phyloP scores from a whole-genome alignment of 2,797 vertebrate genomes.

The Oryzias sinensis region DNA sequence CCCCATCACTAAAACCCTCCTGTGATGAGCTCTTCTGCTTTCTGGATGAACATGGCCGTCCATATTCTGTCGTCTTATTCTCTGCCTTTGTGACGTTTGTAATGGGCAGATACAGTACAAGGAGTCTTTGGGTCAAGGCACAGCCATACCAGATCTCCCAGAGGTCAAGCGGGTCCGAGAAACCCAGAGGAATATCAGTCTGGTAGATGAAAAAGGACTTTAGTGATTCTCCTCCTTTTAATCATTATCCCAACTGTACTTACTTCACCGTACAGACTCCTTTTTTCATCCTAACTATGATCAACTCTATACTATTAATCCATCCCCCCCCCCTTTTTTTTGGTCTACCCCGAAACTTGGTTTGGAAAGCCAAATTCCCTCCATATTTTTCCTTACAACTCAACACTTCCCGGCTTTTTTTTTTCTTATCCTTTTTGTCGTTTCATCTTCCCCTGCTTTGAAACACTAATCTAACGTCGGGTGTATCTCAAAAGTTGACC shows the following conservation, averaged over 20 bases:
- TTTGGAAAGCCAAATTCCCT: not conserved
- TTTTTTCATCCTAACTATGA: slow-evolving; percentile 32
- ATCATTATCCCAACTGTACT: slow-evolving; percentile 11
- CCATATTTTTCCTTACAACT: not conserved
- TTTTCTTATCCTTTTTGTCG: not conserved
- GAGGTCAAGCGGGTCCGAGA: slow-evolving; percentile 95
- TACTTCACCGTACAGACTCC: not conserved
- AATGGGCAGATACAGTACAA: slow-evolving; percentile 91
- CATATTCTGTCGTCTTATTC: slow-evolving; percentile 40
- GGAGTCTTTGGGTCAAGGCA: slow-evolving; percentile 89
- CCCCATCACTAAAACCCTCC: not conserved
- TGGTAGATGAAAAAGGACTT: slow-evolving; percentile 78
- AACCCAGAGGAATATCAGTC: slow-evolving; percentile 99
- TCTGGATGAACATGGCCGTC: slow-evolving; percentile 15
- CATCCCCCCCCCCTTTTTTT: not conserved
- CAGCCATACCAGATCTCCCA: slow-evolving; percentile 90
- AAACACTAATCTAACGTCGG: slow-evolving; percentile 21
- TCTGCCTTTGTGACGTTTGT: slow-evolving; percentile 46
- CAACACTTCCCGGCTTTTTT: not conserved
- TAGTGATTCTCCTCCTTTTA: slow-evolving; percentile 22
- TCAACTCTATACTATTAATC: slow-evolving; percentile 16
- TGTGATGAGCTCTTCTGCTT: not conserved
- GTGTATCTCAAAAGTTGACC: slow-evolving; percentile 27
- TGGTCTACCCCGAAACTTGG: not conserved
- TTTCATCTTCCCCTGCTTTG: slow-evolving; percentile 1